phyloP scores from a whole-genome alignment of 2,113 vertebrate species.

The Rhinogobius similis region DNA sequence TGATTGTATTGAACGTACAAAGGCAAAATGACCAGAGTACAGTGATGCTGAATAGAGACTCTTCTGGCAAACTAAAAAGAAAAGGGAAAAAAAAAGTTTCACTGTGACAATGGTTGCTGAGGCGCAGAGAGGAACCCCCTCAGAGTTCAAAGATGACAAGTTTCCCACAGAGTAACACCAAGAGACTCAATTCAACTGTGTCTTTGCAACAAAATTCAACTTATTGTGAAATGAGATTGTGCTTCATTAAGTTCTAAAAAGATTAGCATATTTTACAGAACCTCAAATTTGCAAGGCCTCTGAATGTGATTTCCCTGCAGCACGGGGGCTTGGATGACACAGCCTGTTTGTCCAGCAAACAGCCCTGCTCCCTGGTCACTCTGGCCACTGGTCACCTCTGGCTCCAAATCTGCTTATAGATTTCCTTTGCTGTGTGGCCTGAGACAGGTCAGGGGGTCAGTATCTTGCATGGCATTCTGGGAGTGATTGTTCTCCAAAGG shows the following conservation, averaged over 20 bases:
- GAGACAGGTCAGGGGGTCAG: conserved; percentile 92
- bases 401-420: conserved; percentile 90
- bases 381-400: conserved; percentile 72
- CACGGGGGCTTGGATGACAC: conserved; percentile 69
- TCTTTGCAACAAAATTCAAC: conserved; percentile 59
- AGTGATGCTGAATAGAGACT: conserved; percentile 15
- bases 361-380: conserved; percentile 54
- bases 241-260: conserved; percentile 69
- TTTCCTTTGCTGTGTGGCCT: conserved; percentile 89
- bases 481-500: conserved; percentile 91
- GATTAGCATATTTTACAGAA: conserved; percentile 74
- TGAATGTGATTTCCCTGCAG: conserved; percentile 68
- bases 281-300: conserved; percentile 53
- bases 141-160: conserved; percentile 76
- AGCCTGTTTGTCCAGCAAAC: conserved; percentile 81
- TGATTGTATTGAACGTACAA: not conserved
- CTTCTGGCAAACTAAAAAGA: not conserved
- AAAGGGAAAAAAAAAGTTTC: conserved; percentile 13
- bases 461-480: conserved; percentile 87
- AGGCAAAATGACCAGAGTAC: not conserved
- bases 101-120: conserved; percentile 52
- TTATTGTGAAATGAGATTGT: conserved; percentile 69
- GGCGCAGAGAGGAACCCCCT: conserved; percentile 35
- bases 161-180: conserved; percentile 70
- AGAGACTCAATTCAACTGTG: conserved; percentile 58